These are phyloP conservation scores for Ophiodon elongatus DNA, from an alignment of 2,113 vertebrate species.

Conservation along the genomic window DNA sequence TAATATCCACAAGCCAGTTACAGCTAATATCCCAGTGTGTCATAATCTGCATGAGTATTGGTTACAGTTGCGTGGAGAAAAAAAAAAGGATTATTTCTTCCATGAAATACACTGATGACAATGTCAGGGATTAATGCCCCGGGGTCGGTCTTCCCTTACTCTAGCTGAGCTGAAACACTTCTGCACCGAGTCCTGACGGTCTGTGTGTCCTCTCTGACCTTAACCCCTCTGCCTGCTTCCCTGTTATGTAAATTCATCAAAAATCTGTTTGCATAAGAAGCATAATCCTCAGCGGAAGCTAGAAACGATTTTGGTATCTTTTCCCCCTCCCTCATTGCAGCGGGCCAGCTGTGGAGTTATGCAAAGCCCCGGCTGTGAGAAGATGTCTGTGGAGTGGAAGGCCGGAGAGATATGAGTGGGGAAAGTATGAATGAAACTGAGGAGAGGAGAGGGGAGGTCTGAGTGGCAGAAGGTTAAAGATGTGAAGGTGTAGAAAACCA, in stretches of 20 bases:
- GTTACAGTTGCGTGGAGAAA: conserved; percentile 36
- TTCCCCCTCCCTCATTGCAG: neutral
- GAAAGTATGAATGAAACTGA: neutral
- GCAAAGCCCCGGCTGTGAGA: conserved; percentile 26
- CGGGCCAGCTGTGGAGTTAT: conserved; percentile 43
- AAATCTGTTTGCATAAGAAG: conserved; percentile 82
- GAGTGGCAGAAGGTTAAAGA: neutral
- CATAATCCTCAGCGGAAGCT: conserved; percentile 69
- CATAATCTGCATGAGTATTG: conserved; percentile 55
- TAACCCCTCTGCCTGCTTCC: conserved; percentile 24
- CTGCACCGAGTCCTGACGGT: neutral
- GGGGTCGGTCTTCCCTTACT: neutral
- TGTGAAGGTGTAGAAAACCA: neutral
- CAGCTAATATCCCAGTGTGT: conserved; percentile 44
- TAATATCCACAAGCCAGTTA: conserved; percentile 21
- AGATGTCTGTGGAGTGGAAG: conserved; percentile 12
- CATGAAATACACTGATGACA: conserved; percentile 19
- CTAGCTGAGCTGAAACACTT: conserved; percentile 25
- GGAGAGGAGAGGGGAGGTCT: neutral
- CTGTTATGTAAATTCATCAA: conserved; percentile 78
- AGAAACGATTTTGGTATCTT: conserved; percentile 63
- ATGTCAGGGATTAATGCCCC: conserved; percentile 14
- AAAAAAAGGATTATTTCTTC: conserved; percentile 45
- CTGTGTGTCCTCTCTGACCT: conserved; percentile 45
- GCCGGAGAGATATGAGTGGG: conserved; percentile 38